phyloP scores from a whole-genome alignment of 2,113 vertebrate species.

The Bagarius yarrelli region DNA sequence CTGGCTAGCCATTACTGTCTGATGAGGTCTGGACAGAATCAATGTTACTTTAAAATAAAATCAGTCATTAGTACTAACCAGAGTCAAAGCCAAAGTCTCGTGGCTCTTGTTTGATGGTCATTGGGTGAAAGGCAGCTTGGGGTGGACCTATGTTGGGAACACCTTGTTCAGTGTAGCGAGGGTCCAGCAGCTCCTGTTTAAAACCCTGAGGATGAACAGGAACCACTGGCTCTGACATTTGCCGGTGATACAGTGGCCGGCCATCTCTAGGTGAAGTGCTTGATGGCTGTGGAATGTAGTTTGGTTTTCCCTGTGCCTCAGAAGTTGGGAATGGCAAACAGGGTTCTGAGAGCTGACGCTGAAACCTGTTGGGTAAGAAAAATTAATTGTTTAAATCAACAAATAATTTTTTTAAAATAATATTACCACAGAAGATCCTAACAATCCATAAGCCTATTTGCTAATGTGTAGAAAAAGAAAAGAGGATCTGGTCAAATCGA shows the following conservation, averaged over 20 bases:
- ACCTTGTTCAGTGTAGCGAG: slow-evolving; percentile 81
- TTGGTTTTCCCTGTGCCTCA: slow-evolving; percentile 69
- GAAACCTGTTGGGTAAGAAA: slow-evolving; percentile 75
- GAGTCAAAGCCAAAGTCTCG: slow-evolving; percentile 94
- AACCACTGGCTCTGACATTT: slow-evolving; percentile 90
- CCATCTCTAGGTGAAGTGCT: slow-evolving; percentile 71
- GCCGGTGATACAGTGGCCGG: slow-evolving; percentile 86
- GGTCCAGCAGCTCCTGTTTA: slow-evolving; percentile 91
- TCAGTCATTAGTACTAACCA: slow-evolving; percentile 72
- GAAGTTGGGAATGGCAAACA: slow-evolving; percentile 70
- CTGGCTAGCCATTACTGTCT: slow-evolving; percentile 16
- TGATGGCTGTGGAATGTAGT: slow-evolving; percentile 76
- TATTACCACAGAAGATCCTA: not conserved
- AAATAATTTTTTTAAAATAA: not conserved
- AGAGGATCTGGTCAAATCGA: slow-evolving; percentile 7
- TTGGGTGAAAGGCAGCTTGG: slow-evolving; percentile 77
- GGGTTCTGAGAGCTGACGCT: slow-evolving; percentile 93
- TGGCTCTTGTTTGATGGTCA: slow-evolving; percentile 96
- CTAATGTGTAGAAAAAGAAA: slow-evolving; percentile 33
- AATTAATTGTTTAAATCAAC: not conserved
- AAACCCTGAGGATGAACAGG: slow-evolving; percentile 84
- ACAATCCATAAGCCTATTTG: not conserved
- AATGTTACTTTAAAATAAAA: not conserved
- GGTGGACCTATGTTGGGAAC: slow-evolving; percentile 73
- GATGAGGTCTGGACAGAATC: not conserved